phyloP scores from a whole-genome alignment of 2,113 vertebrate species.

The Cyanistes caeruleus region DNA sequence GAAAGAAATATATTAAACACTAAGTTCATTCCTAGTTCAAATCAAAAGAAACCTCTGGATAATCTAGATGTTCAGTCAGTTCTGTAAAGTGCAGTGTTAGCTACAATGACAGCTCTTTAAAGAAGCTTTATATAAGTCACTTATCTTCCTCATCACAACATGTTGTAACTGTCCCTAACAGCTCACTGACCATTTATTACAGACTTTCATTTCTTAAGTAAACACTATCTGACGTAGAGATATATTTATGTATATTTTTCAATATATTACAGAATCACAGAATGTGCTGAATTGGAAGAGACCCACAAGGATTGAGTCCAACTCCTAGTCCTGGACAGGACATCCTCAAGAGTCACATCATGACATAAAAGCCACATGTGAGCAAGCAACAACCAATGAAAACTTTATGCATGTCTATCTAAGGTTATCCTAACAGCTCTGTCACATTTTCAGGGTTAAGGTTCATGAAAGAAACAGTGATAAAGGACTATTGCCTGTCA shows the following conservation, averaged over 20 bases:
- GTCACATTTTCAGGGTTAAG: neutral
- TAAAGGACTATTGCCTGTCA: constrained; percentile 51
- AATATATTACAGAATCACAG: neutral
- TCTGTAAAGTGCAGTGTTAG: neutral
- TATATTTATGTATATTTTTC: neutral
- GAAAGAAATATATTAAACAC: neutral
- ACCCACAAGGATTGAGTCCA: neutral
- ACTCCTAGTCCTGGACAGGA: neutral
- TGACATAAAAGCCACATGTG: neutral
- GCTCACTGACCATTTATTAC: neutral
- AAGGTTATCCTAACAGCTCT: neutral
- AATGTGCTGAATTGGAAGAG: neutral
- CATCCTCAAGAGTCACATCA: neutral
- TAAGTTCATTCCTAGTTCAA: neutral
- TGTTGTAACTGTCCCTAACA: neutral
- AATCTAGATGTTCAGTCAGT: neutral
- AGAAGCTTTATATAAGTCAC: neutral
- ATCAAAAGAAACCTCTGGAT: neutral
- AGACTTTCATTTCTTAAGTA: neutral
- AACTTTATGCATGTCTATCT: neutral
- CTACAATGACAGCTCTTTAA: neutral
- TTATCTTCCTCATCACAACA: neutral
- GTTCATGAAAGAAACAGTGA: constrained; percentile 27
- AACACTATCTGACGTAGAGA: neutral
- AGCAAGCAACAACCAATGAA: neutral